Base-by-base conservation (phyloP, 2,888 invertebrate genomes). In the Melinaea marsaeus region DNA sequence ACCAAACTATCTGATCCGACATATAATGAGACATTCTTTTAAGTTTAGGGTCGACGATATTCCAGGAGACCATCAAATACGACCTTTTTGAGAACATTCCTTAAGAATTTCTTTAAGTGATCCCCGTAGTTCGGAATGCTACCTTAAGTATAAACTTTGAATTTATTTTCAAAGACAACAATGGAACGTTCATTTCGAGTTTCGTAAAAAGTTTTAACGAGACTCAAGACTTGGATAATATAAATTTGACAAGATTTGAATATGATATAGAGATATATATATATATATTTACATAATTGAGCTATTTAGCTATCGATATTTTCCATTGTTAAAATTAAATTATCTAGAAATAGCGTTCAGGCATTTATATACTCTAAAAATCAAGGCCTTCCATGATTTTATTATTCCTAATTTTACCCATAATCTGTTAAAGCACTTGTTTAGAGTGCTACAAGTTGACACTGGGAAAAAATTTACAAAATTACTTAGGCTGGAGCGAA, bases 21-120 rank as follows among this genome's bases (percentile, higher is more conserved):
- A 47, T 68, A 48, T 66, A 68, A 68, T 66, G 68, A 68, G 63
- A 66, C 68, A 68, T 68, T 68, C 66, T 66, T 68, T 66, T 62
- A 62, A 66, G 61, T 68, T 68, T 64, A 60, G 63, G 68, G 66
- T 62, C 61, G 46, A 59, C 61, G 63, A 57, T 64, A 64, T 68
- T 63, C 60, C 60, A 68, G 63, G 22, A 68, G 51, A 64, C 63
- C 63, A 63, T 68, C 66, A 64, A 64, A 68, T 64, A 60, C 55
- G 57, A 62, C 62, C 63, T 62, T 64, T 65, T 62, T 42, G 57
- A 60, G 60, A 64, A 62, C 66, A 68, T 66, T 62, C 63, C 60
- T 60, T 56, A 58, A 59, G 58, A 45, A 61, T 58, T 57, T 60
- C 57, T 62, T 57, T 57, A 60, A 64, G 60, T 55, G 55, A 63